These are phyloP conservation scores for Nannoperca obscura DNA, from an alignment of 2,797 vertebrate genomes.

Conservation along the genomic window DNA sequence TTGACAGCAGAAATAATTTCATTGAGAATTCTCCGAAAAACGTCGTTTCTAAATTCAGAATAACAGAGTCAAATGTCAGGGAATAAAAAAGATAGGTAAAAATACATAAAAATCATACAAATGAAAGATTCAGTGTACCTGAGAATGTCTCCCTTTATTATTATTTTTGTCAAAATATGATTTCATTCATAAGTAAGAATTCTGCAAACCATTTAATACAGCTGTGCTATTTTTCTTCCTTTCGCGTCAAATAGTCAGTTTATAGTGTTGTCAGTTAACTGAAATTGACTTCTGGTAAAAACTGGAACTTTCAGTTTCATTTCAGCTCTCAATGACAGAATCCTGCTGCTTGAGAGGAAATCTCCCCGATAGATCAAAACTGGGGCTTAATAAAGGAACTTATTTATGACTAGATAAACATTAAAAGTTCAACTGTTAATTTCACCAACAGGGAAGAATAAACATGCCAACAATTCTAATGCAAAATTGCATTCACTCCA, in stretches of 20 bases:
- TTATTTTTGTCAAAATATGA: background rate
- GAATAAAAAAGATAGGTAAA: background rate
- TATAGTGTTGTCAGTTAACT: background rate
- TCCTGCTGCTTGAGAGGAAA: background rate
- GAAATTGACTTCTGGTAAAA: background rate
- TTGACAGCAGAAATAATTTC: background rate
- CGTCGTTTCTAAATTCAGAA: background rate
- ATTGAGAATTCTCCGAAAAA: background rate
- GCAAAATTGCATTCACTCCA: conserved; percentile 31
- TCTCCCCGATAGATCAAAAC: conserved; percentile 1
- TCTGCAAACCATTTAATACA: background rate
- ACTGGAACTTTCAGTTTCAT: background rate
- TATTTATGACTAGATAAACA: too few species aligned
- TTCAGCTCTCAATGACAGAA: background rate
- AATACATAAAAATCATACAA: background rate
- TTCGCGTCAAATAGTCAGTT: background rate
- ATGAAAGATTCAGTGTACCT: background rate
- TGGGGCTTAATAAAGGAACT: background rate
- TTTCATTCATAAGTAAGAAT: background rate
- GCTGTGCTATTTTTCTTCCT: background rate
- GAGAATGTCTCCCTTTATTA: background rate
- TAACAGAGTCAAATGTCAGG: background rate
- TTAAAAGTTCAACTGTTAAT: background rate
- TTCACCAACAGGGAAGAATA: background rate
- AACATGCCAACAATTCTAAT: background rate